Base-by-base conservation (phyloP, 2,797 vertebrate species). In the Molossus molossus region DNA sequence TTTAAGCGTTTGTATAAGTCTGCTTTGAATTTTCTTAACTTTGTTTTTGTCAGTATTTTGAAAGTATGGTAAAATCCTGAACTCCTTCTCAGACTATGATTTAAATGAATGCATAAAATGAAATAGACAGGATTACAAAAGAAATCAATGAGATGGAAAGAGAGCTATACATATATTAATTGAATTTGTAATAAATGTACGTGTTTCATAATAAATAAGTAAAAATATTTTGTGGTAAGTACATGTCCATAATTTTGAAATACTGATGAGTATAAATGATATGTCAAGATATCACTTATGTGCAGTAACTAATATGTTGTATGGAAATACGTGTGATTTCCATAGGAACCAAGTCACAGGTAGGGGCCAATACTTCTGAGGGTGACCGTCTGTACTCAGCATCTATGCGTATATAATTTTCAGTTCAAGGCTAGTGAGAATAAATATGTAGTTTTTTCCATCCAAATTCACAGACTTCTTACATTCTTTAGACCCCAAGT, bases 71-170 rank as follows among this genome's bases (percentile, higher is more conserved):
- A 87, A 81, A 85, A 76, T 60, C 48, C n/a, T 13, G 55, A 62
- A n/a, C n/a, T 11, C 17, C 15, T 82, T 75, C 72, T 95, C 55
- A 67, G 86, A 90, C 18, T 12, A 9, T n/a, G 58, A 64, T 94
- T 92, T 79, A 77, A 94, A 48, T 58, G 37, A 94, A 86, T 50
- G 58, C 11, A 65, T 72, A 88, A 82, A 83, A 77, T 40, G 53
- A 82, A 69, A 73, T 10, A 57, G 1, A 70, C 37, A 87, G 57
- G 29, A 65, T 81, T 48, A 55, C 27, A 92, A 82, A 84, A 23
- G 29, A 88, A 92, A 94, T 27, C 64, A 90, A 67, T 55, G 40
- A 79, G 37, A 48, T 45, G 69, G 21, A 96, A 83, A n/a, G 40
- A 48, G 5, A 79, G 37, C 72, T 58, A 79, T 60, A 6, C 67